A percentile compares a stretch with the other conserved stretches of the same genome.
These are phyloP conservation scores for Synaphobranchus kaupii DNA, from an alignment of 2,797 vertebrate species.

Conservation along the genomic window DNA sequence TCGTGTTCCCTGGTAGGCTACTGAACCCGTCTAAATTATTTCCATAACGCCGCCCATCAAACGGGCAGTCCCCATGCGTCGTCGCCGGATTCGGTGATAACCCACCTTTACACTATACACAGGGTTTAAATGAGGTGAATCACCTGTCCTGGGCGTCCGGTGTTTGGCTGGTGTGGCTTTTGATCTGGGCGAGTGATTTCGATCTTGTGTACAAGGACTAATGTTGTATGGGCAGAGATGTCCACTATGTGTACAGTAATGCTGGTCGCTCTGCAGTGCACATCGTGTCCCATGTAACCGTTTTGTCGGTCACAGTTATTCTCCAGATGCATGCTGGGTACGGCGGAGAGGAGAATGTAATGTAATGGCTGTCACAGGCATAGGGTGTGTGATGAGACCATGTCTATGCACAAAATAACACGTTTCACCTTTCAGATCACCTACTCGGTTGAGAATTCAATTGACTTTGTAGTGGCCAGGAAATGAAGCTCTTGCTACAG, in stretches of 20 bases:
- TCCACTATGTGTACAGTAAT: neutral
- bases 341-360: neutral
- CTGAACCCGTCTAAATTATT: too few species aligned
- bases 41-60: too few species aligned
- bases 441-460: neutral
- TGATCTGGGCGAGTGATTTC: neutral
- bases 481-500: neutral
- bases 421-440: neutral
- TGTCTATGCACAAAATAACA: neutral
- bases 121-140: slow-evolving; percentile 40
- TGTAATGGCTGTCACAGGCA: neutral
- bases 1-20: too few species aligned
- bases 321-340: neutral
- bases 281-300: neutral
- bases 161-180: neutral
- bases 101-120: neutral
- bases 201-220: neutral
- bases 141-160: slow-evolving; percentile 6
- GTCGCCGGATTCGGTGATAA: too few species aligned
- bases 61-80: too few species aligned
- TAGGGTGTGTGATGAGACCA: too few species aligned
- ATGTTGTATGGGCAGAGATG: neutral
- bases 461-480: neutral
- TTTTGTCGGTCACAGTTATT: neutral
- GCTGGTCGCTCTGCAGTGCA: neutral